Base-by-base conservation (phyloP, 2,888 invertebrate species). In the Hyppa rectilinea region DNA sequence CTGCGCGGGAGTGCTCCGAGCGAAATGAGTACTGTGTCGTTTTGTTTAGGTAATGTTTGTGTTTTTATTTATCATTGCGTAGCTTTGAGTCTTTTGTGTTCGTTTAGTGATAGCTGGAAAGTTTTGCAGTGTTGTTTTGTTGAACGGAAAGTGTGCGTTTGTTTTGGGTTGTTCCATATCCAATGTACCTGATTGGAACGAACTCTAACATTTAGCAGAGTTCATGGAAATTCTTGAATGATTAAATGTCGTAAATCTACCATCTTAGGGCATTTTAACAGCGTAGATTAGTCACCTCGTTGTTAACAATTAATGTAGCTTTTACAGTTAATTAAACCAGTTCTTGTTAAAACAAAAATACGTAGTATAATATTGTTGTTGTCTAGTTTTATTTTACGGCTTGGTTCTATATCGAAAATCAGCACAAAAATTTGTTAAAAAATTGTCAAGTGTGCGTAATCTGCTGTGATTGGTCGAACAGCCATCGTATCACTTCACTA, bases 21-120 rank as follows among this genome's bases (percentile, higher is more conserved):
- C 75, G 58, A 67, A 43, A 85, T 86, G 85, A 82, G 68, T 75
- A 76, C 77, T 4, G 85, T 85, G 52, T 81, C 86, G 17, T 85
- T 85, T 72, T 85, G 85, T 84, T 84, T 86, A 71, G 81, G 80
- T 87, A 85, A 71, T 66, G n/a, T 14, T 14, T n/a, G 43, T 75
- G 70, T 60, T 43, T 50, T 47, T 62, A 43, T 38, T 60, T 62
- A n/a, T 53, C 23, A 50, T 38, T 56, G 40, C 58, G 38, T 47
- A 20, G 29, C 40, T 4, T 43, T 45, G 49, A 3, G 26, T 47
- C 1, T 2, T n/a, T 49, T 52, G 38, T 58, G 26, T 50, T 26
- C 17, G 34, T 40, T 71, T 23, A 23, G 75, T 80, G 58, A 45
- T 49, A 47, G 49, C n/a, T 71, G 49, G 43, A 65, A 67, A 65